These are phyloP conservation scores for Sebastiscus tertius DNA, from an alignment of 2,797 vertebrate species.

Conservation along the genomic window DNA sequence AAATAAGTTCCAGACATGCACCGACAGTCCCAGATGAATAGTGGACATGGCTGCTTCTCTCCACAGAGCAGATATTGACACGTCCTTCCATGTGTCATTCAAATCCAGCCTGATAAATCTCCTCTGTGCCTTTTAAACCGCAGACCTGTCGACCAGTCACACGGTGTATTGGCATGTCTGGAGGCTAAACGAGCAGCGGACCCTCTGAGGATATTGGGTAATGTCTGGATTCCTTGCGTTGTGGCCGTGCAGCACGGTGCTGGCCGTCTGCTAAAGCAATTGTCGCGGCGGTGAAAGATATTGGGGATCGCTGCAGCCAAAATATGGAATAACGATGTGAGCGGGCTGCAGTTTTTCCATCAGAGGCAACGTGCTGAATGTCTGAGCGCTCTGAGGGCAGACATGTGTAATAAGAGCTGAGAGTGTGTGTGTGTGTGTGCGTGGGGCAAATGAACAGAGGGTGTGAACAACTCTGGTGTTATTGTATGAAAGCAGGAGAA, in stretches of 20 bases:
- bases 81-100: neutral
- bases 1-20: too few relatives aligned
- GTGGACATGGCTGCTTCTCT: too few relatives aligned
- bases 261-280: conserved; percentile 68
- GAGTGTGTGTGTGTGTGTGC: neutral
- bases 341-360: conserved; percentile 64
- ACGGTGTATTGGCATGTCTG: conserved; percentile 32
- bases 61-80: too few relatives aligned
- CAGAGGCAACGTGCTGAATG: conserved; percentile 30
- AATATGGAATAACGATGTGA: conserved; percentile 57
- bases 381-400: conserved; percentile 54
- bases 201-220: conserved; percentile 71
- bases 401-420: conserved; percentile 52
- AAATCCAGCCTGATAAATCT: conserved; percentile 26
- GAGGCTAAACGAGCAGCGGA: conserved; percentile 38
- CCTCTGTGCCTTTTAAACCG: conserved; percentile 10
- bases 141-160: conserved; percentile 28
- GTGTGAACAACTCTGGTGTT: conserved; percentile 1
- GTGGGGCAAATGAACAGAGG: neutral
- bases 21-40: too few relatives aligned
- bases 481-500: conserved; percentile 2
- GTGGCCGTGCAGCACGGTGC: conserved; percentile 27
- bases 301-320: conserved; percentile 38
- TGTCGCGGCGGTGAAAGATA: conserved; percentile 59
- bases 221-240: conserved; percentile 77